Percentiles rank a stretch among this genome's conserved stretches.
Conservation (phyloP, 1,140 invertebrate genomes). For the Vollenhovia emeryi region DNA sequence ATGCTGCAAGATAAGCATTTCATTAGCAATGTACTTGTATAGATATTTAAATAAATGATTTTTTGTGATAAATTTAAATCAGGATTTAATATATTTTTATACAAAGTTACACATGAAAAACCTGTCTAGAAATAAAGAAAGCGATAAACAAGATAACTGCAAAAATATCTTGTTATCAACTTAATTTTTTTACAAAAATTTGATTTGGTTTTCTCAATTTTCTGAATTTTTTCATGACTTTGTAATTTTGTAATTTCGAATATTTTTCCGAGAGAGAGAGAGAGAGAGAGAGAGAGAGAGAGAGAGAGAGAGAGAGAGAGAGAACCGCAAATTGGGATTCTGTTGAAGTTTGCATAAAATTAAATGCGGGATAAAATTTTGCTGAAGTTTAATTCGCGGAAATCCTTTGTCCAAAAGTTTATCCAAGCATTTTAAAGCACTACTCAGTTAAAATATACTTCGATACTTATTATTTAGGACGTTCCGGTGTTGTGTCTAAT, state of each 20-base stretch:
- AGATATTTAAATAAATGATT: slow-evolving; percentile 11
- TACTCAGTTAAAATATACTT: neutral
- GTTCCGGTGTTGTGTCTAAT: neutral
- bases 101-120: neutral
- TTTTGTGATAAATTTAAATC: neutral
- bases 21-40: neutral
- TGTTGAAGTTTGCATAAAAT: slow-evolving; percentile 17
- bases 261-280: neutral
- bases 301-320: neutral
- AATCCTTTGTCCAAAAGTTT: slow-evolving; percentile 42
- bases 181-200: neutral
- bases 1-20: neutral
- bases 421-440: neutral
- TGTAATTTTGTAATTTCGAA: neutral
- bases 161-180: neutral
- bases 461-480: slow-evolving; percentile 14
- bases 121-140: neutral
- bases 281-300: neutral
- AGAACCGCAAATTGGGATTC: neutral
- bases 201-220: neutral
- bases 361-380: slow-evolving; percentile 32
- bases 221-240: neutral
- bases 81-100: neutral
- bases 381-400: slow-evolving; percentile 18
- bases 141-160: neutral